Conservation (phyloP, 1,140 invertebrate genomes). For the Cydia fagiglandana region DNA sequence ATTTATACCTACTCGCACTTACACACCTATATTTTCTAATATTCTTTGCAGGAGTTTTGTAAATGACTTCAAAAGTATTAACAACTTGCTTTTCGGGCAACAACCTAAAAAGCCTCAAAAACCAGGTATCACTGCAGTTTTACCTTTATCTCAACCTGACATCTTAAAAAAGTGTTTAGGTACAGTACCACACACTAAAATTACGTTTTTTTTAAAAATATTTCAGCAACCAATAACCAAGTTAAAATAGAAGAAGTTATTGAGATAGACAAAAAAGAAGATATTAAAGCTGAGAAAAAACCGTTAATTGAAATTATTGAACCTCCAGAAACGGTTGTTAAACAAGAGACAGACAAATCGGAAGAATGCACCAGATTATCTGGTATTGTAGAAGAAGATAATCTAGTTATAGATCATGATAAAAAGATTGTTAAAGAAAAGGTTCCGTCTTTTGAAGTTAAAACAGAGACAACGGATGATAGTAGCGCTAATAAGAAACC, state of each 20-base stretch:
- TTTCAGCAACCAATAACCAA: slow-evolving; percentile 34
- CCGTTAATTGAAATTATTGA: slow-evolving; percentile 33
- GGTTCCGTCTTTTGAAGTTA: neutral
- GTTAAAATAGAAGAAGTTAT: slow-evolving; percentile 40
- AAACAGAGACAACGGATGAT: neutral
- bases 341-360: slow-evolving; percentile 32
- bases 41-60: slow-evolving; percentile 47
- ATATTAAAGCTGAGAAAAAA: slow-evolving; percentile 31
- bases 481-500: slow-evolving; percentile 28
- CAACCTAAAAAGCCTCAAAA: slow-evolving; percentile 39
- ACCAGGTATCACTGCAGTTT: slow-evolving; percentile 37
- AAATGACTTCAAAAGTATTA: slow-evolving; percentile 53
- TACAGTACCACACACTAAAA: neutral
- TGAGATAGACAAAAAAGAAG: slow-evolving; percentile 35
- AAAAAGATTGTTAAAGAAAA: slow-evolving; percentile 37
- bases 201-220: neutral
- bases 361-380: neutral
- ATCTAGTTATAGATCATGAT: slow-evolving; percentile 51
- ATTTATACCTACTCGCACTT: no score
- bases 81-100: slow-evolving; percentile 60
- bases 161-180: slow-evolving; percentile 1
- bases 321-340: slow-evolving; percentile 25
- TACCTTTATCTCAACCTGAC: neutral
- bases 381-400: slow-evolving; percentile 42
- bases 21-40: slow-evolving; percentile 5